These are phyloP conservation scores for Aphidius gifuensis DNA, from an alignment of 1,140 invertebrate genomes.

Conservation along the genomic window DNA sequence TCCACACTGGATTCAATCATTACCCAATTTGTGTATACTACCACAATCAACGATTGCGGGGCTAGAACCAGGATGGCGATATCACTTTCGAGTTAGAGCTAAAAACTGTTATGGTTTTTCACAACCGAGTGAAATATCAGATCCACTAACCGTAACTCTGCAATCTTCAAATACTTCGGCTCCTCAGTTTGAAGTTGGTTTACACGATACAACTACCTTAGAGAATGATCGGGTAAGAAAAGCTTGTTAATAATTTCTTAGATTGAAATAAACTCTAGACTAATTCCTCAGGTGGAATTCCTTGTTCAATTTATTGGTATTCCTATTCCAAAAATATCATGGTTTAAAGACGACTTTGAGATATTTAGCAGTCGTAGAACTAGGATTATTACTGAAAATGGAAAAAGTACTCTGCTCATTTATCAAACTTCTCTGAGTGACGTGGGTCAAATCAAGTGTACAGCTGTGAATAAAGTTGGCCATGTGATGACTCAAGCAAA, in stretches of 20 bases:
- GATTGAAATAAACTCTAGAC: not conserved
- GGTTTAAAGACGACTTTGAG: conserved; percentile 88
- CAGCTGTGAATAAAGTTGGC: conserved; percentile 79
- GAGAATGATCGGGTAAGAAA: conserved; percentile 70
- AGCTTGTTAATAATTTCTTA: too few species aligned
- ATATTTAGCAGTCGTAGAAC: conserved; percentile 79
- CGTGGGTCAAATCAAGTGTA: conserved; percentile 85
- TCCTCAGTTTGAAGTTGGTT: conserved; percentile 66
- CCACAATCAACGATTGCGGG: conserved; percentile 74
- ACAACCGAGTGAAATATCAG: conserved; percentile 73
- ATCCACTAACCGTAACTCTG: conserved; percentile 71
- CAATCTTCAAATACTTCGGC: conserved; percentile 65
- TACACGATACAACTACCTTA: conserved; percentile 64
- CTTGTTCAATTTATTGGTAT: conserved; percentile 76
- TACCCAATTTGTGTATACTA: conserved; percentile 64
- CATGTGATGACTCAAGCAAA: conserved; percentile 71
- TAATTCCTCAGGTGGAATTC: conserved; percentile 64
- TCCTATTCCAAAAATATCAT: conserved; percentile 83
- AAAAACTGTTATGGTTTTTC: conserved; percentile 82
- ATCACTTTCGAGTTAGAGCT: conserved; percentile 85
- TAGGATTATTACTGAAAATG: conserved; percentile 72
- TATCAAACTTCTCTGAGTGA: conserved; percentile 75
- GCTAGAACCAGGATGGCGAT: conserved; percentile 80
- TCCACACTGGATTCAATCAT: conserved; percentile 73
- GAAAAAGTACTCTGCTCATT: conserved; percentile 76